Evolutionary conservation across 2,888 invertebrate species (phyloP), one percentile per base, ranked within the genome.

Genomic region (Serrognathus titanus): DNA sequence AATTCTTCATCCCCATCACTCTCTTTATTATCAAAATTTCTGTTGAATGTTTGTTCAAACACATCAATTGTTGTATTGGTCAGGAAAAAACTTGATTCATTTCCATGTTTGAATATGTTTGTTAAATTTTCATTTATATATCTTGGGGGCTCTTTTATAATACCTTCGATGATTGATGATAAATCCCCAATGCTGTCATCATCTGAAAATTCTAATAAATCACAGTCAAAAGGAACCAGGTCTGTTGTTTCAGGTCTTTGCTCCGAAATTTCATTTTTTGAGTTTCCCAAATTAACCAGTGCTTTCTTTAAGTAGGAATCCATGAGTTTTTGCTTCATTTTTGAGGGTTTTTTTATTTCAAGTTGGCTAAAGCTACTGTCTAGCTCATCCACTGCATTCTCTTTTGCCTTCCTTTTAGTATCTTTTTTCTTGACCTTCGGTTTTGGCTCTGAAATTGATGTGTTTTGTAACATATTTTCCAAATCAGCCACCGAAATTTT

Each of bases 11-110:
- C 52, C 13, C n/a, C 52, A 46, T 64, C 63, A 48, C 45, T 51
- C 1, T 66, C 61, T 12, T 62, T 65, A 48, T 55, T 62, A n/a
- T 64, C 62, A 3, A 16, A 13, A 55, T 59, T 16, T 64, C 61
- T 9, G 11, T 71, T 66, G 57, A 86, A 71, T 3, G 85, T 81
- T 67, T 81, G 79, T 73, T 87, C 86, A 68, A 87, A 87, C 9
- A 81, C 80, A 71, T 87, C 86, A n/a, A 78, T 73, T 38, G 79
- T 79, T 1, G 62, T 60, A 35, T 65, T 60, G 6, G 53, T 65
- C 3, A 67, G 64, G 51, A 75, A 75, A 52, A 75, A 75, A 62
- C 69, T 71, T 0, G 70, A 57, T 58, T 70, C 65, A 20, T 64
- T 53, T 35, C 63, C 59, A 6, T 54, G 48, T 4, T 20, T 20